Evolutionary conservation across 1,140 invertebrate species (phyloP).

Genomic region (Ostrea denselamellosa): DNA sequence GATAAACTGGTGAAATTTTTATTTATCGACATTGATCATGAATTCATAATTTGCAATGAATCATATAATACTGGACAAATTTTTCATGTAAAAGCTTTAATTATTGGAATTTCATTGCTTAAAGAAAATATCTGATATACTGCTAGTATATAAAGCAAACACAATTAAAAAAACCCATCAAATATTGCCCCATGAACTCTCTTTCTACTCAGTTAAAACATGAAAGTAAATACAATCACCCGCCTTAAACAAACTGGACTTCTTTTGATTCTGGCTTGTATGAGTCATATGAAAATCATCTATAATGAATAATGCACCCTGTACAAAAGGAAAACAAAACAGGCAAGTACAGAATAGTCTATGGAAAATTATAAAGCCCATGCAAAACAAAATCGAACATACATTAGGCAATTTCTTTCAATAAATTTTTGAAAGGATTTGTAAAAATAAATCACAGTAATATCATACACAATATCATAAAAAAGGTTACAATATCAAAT

Average conservation of each 20-base stretch:
- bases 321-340: not conserved
- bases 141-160: not conserved
- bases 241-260: not conserved
- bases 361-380: not conserved
- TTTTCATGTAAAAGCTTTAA: conserved; percentile 3
- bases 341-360: not conserved
- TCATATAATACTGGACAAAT: not conserved
- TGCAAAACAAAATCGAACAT: not conserved
- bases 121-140: not conserved
- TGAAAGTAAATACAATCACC: not conserved
- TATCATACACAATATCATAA: conserved; percentile 28
- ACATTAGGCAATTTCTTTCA: not conserved
- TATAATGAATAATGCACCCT: not conserved
- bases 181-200: not conserved
- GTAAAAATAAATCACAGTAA: conserved; percentile 33
- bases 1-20: not conserved
- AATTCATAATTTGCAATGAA: not conserved
- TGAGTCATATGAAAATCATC: not conserved
- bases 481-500: conserved; percentile 28
- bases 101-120: not conserved
- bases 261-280: not conserved
- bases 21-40: not conserved
- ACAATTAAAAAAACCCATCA: not conserved
- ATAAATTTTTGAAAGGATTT: not conserved
- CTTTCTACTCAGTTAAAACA: not conserved